A percentile compares a stretch with the other conserved stretches of the same genome.
These are phyloP conservation scores for Takifugu bimaculatus DNA, from an alignment of 2,113 vertebrate genomes.

Conservation along the genomic window DNA sequence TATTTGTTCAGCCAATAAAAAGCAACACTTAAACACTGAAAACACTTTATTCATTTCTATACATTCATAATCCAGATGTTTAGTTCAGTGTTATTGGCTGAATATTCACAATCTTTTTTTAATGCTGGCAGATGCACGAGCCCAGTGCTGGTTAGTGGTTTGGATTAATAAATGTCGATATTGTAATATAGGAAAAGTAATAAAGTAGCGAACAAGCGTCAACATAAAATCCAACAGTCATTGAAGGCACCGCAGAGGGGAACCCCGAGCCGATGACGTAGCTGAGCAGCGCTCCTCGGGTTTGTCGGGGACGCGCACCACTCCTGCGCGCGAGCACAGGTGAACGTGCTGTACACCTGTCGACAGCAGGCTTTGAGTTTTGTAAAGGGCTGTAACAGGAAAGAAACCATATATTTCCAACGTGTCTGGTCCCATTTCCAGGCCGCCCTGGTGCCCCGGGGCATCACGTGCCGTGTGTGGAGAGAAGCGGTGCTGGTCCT, in stretches of 20 bases:
- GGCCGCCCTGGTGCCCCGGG: neutral
- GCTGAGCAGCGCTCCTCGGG: constrained; percentile 32
- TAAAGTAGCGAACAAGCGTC: too few relatives aligned
- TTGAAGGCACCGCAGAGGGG: constrained; percentile 47
- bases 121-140: too few relatives aligned
- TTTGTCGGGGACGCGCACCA: neutral
- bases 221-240: neutral
- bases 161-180: too few relatives aligned
- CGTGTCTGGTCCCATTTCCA: neutral
- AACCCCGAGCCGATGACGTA: constrained; percentile 61
- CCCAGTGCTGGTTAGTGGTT: too few relatives aligned
- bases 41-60: too few relatives aligned
- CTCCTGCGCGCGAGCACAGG: constrained; percentile 9
- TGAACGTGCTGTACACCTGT: constrained; percentile 17
- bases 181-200: too few relatives aligned
- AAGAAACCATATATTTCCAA: too few relatives aligned
- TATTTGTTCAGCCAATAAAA: too few relatives aligned
- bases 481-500: neutral
- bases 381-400: neutral
- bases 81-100: too few relatives aligned
- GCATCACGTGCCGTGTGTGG: neutral
- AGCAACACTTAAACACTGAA: too few relatives aligned
- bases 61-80: too few relatives aligned
- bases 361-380: neutral
- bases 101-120: too few relatives aligned